Conservation (phyloP, 2,113 vertebrate genomes). For the Mus pahari region DNA sequence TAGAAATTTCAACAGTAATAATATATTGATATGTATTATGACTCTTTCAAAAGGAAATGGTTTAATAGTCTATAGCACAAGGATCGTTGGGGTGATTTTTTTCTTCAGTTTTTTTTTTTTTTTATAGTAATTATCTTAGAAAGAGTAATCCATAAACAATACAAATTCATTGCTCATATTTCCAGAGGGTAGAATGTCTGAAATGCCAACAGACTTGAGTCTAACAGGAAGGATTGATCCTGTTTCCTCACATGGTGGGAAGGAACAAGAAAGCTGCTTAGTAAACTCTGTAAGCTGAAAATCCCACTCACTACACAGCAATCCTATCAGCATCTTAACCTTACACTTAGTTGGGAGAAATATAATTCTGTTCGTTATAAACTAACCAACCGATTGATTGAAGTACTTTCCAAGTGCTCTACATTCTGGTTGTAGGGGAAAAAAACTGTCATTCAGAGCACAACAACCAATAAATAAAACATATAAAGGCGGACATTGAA, state of each 20-base stretch:
- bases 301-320: not conserved
- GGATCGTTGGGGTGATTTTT: not conserved
- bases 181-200: not conserved
- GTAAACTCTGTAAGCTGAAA: not conserved
- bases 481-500: not conserved
- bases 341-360: not conserved
- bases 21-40: not conserved
- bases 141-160: not conserved
- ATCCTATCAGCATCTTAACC: not conserved
- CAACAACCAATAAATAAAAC: not conserved
- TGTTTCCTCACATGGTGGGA: not conserved
- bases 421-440: not conserved
- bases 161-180: not conserved
- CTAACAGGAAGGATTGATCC: not conserved
- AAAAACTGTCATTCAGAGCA: not conserved
- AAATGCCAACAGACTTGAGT: not conserved
- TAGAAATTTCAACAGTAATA: not conserved
- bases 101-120: no score
- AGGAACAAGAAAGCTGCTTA: not conserved
- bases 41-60: not conserved
- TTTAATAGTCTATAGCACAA: not conserved
- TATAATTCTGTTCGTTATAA: not conserved
- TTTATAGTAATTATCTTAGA: not conserved
- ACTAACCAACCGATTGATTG: not conserved
- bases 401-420: not conserved